Percentiles rank a stretch among this genome's conserved stretches.
Conservation (phyloP, 2,797 vertebrate species). For the Erpetoichthys calabaricus region DNA sequence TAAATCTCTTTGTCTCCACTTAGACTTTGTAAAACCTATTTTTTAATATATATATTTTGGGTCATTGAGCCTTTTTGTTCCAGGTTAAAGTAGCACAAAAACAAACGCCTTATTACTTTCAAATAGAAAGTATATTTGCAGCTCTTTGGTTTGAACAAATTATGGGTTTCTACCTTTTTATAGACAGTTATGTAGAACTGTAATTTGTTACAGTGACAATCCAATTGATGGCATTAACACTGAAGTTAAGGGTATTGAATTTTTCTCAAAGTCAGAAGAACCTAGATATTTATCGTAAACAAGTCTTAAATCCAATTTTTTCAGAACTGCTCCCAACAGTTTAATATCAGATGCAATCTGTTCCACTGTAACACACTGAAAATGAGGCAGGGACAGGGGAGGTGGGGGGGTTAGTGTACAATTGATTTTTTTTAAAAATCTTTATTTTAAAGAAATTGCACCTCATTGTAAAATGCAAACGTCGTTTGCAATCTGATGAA, state of each 20-base stretch:
- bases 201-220: slow-evolving; percentile 1
- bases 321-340: neutral
- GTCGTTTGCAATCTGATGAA: neutral
- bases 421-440: neutral
- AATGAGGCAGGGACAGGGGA: neutral
- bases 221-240: neutral
- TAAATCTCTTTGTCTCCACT: too few species aligned
- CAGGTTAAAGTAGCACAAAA: too few species aligned
- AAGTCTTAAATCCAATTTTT: neutral
- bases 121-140: neutral
- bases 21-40: too few species aligned
- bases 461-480: neutral
- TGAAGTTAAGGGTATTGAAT: slow-evolving; percentile 3
- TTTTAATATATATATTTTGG: too few species aligned
- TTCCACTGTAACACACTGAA: neutral
- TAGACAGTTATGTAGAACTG: slow-evolving; percentile 1
- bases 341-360: neutral
- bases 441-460: neutral
- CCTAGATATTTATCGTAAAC: slow-evolving; percentile 1
- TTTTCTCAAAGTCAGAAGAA: slow-evolving; percentile 1
- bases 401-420: too few species aligned
- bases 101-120: too few species aligned
- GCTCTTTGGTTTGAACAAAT: neutral
- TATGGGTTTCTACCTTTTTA: neutral
- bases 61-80: too few species aligned